Percentiles rank a stretch among this genome's conserved stretches.
Conservation (phyloP, 1,140 invertebrate species). For the Sarcophaga bullata region DNA sequence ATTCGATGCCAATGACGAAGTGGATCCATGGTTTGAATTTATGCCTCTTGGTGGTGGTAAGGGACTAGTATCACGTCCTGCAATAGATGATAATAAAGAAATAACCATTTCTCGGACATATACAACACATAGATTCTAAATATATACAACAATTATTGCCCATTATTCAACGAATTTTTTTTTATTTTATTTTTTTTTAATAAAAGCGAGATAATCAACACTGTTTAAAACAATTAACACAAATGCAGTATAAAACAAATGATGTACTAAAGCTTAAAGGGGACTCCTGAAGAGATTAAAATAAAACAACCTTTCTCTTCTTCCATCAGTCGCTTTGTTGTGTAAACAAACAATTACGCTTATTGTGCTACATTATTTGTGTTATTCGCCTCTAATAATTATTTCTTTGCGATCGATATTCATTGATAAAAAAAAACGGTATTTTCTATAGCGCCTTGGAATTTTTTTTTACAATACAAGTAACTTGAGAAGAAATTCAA, state of each 20-base stretch:
- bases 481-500: not conserved
- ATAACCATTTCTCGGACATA: constrained; percentile 48
- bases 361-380: not conserved
- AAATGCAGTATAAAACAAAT: not conserved
- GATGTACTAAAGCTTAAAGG: not conserved
- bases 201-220: not conserved
- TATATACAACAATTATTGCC: constrained; percentile 8
- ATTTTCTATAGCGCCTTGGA: not conserved
- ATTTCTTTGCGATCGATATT: not conserved
- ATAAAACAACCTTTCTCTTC: constrained; percentile 1
- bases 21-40: not conserved
- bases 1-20: not conserved
- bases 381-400: not conserved
- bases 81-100: constrained; percentile 45
- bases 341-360: not conserved
- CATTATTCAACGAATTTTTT: constrained; percentile 1
- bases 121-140: constrained; percentile 45
- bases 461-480: not conserved
- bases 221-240: not conserved
- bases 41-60: constrained; percentile 36
- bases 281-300: constrained; percentile 2
- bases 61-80: constrained; percentile 46
- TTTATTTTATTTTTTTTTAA: not conserved
- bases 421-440: not conserved
- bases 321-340: not conserved